Evolutionary conservation across 2,113 vertebrate species (phyloP), one percentile per base, ranked within the genome.

Genomic region (Apistogramma diplotaenia): DNA sequence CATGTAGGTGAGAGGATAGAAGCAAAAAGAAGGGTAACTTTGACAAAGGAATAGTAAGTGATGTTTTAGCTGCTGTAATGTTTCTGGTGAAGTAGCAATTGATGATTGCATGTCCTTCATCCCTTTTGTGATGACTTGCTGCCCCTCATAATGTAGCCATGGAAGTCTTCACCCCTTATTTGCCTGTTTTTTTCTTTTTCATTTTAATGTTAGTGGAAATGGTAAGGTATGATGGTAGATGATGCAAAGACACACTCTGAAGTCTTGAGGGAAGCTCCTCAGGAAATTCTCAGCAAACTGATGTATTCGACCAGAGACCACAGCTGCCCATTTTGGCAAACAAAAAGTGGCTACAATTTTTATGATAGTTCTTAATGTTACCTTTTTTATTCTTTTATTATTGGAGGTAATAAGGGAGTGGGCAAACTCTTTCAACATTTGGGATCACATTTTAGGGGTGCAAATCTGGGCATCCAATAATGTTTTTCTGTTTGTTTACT

Each of bases 321-420:
- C 55, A 88, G 88, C 84, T 74, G 83, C 80, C 82, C 67, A 9
- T 85, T 90, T 87, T 77, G 85, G 83, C 88, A 89, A 83, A 89
- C 74, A 79, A 89, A 89, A 46, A 70, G 81, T 74, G 84, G 90
- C 86, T 91, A 87, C 88, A 87, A 85, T 91, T 93, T 92, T 91
- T 92, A 91, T 86, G 83, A 87, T 89, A n/a, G 70, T 93, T 91
- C 81, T 92, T 91, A 89, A 87, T 85, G 83, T 90, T 78, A 89
- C 82, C 60, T 81, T 92, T 90, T 89, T 58, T 73, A 40, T 81
- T 88, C 19, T 82, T 92, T 89, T 91, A 70, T 88, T 88, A 90
- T 86, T 85, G 80, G 72, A 85, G 61, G 76, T 84, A 77, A 81
- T 40, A 21, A 33, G 78, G 84, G 60, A 78, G 49, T 67, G 89